Evolutionary conservation across 1,140 invertebrate genomes (phyloP).

Genomic region (Musca vetustissima): DNA sequence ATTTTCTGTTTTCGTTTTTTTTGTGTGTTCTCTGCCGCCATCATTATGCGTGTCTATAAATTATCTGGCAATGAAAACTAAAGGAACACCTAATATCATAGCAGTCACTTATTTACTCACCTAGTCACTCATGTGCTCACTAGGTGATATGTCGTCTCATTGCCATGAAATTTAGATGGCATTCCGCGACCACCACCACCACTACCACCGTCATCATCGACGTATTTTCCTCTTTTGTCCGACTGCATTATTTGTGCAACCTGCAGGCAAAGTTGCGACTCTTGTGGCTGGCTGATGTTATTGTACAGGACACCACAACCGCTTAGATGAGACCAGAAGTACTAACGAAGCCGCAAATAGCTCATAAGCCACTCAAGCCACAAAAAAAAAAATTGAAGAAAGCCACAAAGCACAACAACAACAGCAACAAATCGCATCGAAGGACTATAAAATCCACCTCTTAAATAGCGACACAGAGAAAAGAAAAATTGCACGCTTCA

Average conservation of each 20-base stretch:
- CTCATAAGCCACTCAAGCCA: too few species aligned
- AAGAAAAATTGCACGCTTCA: constrained; percentile 20
- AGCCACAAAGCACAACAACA: too few species aligned
- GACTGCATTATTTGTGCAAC: neutral
- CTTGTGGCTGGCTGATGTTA: neutral
- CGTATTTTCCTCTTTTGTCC: too few species aligned
- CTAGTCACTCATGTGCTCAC: constrained; percentile 21
- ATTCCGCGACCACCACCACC: too few species aligned
- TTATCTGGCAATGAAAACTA: neutral
- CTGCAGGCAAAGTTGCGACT: constrained; percentile 21
- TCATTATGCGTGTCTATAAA: constrained; percentile 21
- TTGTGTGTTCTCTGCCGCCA: neutral
- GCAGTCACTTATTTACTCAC: constrained; percentile 22
- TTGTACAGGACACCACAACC: neutral
- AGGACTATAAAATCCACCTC: too few species aligned
- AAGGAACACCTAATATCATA: constrained; percentile 12
- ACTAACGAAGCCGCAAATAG: too few species aligned
- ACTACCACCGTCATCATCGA: too few species aligned
- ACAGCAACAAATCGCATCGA: too few species aligned
- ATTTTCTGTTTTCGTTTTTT: neutral
- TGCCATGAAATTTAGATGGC: constrained; percentile 18
- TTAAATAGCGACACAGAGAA: neutral
- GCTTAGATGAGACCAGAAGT: too few species aligned
- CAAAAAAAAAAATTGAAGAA: too few species aligned
- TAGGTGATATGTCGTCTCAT: constrained; percentile 24